Evolutionary conservation across 2,113 vertebrate species (phyloP).

Genomic region (Pheucticus melanocephalus): DNA sequence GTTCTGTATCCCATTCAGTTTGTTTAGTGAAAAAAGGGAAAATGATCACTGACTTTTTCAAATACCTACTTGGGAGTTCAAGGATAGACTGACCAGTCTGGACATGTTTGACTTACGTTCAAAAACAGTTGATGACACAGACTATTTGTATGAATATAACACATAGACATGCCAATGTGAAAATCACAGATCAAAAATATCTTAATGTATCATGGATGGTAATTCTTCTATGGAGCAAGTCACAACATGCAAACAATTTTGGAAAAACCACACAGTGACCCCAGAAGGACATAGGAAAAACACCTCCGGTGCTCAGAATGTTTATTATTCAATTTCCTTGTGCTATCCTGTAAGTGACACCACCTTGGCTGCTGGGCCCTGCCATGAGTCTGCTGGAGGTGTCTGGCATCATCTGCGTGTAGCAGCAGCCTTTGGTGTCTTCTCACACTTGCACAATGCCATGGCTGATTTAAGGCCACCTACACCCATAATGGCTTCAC

Average conservation of each 20-base stretch:
- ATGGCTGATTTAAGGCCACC: too few relatives aligned
- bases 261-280: background rate
- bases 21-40: background rate
- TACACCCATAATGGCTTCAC: background rate
- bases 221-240: background rate
- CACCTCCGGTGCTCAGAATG: background rate
- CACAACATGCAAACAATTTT: background rate
- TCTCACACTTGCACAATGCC: background rate
- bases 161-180: background rate
- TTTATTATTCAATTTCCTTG: background rate
- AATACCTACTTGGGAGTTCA: background rate
- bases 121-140: background rate
- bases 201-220: background rate
- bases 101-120: background rate
- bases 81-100: background rate
- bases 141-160: background rate
- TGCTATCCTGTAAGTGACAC: background rate
- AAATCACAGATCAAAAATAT: background rate
- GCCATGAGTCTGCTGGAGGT: accelerated
- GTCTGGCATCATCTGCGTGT: background rate
- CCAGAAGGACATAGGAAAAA: background rate
- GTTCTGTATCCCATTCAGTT: background rate
- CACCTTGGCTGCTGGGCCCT: background rate
- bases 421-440: background rate
- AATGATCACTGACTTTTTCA: background rate